Evolutionary conservation across 2,113 vertebrate genomes (phyloP), one percentile per base, ranked within the genome.

Genomic region (Shinisaurus crocodilurus): DNA sequence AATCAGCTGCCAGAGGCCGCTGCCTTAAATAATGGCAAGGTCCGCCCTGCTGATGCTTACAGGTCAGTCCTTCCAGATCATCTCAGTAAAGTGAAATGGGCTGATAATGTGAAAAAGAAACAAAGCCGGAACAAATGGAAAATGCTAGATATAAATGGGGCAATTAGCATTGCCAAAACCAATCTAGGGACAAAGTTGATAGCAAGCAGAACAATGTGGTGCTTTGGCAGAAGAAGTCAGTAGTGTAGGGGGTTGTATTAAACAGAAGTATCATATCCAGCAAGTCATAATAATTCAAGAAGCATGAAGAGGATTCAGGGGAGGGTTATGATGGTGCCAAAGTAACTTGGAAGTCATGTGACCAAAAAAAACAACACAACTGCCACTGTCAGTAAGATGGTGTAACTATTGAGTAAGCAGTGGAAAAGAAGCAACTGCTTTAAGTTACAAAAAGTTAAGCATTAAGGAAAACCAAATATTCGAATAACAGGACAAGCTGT

Each of bases 391-490:
- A 75, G 48, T 57, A 75, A 72, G 65, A 82, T 23, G n/a, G 74
- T 25, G 29, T 84, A 43, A 65, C 32, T 69, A 48, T 48, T 45
- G 18, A 50, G 23, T 25, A 25, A 82, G 65, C 8, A 37, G 4
- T 54, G 32, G 77, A 54, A 88, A 54, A 88, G 76, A 80, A 69
- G 57, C 60, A 88, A 88, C 29, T 80, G 76, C 32, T 65, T 80
- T 40, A 43, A 54, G 8, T 54, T 82, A 67, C 34, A 72, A 48
- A 82, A 81, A 82, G 77, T 82, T 54, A 82, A 88, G 43, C 76
- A 57, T 37, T 54, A 40, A 72, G 48, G 79, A 72, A 72, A 72
- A 40, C 86, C 74, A 87, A 76, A 87, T 63, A 43, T 13, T n/a
- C 69, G 75, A 37, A 67, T 82, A 70, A 88, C 81, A 63, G 87